Evolutionary conservation across 2,797 vertebrate genomes (phyloP), one percentile per base, ranked within the genome.

Genomic region (Paedocypris micromegethes): DNA sequence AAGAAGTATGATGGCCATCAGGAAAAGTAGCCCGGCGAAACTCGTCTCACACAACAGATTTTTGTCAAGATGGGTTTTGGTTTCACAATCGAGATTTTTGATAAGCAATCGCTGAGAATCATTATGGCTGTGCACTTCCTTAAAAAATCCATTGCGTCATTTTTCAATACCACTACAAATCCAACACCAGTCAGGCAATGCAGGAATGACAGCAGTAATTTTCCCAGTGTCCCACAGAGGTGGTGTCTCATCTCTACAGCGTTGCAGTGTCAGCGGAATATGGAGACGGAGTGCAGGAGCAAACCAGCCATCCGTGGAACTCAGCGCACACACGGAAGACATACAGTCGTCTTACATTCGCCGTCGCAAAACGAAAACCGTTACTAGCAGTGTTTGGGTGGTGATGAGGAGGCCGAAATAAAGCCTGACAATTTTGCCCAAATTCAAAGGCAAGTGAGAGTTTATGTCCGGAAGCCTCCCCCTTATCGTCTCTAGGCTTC

Each of bases 381-480:
- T 74, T 54, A 54, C 23, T 58, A 74, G 63, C 58, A 61, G 72
- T 54, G 55, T 78, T 66, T 64, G 68, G 61, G 43, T 63, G 68
- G 68, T 61, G 59, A 49, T 63, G 37, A 61, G 60, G 51, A 9
- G 40, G 64, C 38, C 39, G 70, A 75, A 78, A 77, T 76, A 62
- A 66, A 77, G 69, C 64, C 49, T 4, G 71, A 66, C 70, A 64
- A 81, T 79, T 81, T 81, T 79, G 79, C 67, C 50, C 65, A 74
- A 79, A 78, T 74, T 69, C 64, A 56, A 42, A 74, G 63, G 72
- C 62, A 44, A 51, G 50, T 62, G 62, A 58, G 77, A 75, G 77
- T 79, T 81, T 81, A 79, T 78, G 64, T 75, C 66, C 76, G 52
- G 65, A 45, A 64, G 77, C 69, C 74, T 75, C 77, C 73, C 61